phyloP scores from a whole-genome alignment of 2,888 invertebrate genomes.

The Drosophila rellima region DNA sequence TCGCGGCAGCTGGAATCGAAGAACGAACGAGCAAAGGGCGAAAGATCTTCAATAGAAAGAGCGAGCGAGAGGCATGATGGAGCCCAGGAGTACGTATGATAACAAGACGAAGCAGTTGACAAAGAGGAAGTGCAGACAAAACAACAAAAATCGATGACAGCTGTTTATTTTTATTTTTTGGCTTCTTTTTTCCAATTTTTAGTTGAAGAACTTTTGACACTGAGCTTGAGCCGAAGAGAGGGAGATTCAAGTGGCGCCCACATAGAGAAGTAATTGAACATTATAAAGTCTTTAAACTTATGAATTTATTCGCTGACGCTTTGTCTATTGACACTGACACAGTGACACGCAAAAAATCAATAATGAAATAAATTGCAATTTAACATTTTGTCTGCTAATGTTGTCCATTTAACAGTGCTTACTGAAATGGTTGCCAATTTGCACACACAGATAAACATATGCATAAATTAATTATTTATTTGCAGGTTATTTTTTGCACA shows the following conservation, averaged over 20 bases:
- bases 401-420: constrained; percentile 28
- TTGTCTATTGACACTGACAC: constrained; percentile 69
- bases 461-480: constrained; percentile 21
- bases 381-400: constrained; percentile 40
- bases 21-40: constrained; percentile 32
- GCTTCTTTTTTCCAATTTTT: constrained; percentile 12
- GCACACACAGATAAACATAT: constrained; percentile 5
- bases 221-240: constrained; percentile 42
- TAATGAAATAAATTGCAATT: constrained; percentile 69
- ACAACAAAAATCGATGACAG: constrained; percentile 58
- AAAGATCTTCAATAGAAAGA: constrained; percentile 24
- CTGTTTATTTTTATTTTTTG: constrained; percentile 55
- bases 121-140: constrained; percentile 51
- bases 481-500: constrained; percentile 42
- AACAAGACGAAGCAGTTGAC: constrained; percentile 59
- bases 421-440: constrained; percentile 26
- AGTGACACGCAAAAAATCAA: constrained; percentile 68
- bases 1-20: constrained; percentile 20
- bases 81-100: constrained; percentile 40
- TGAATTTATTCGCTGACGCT: constrained; percentile 27
- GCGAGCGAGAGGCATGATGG: constrained; percentile 1
- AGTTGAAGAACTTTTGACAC: constrained; percentile 64
- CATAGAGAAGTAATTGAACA: constrained; percentile 46
- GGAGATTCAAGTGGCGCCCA: constrained; percentile 58
- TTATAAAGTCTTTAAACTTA: constrained; percentile 48